phyloP scores from a whole-genome alignment of 2,888 invertebrate species.

The Microplitis deprimator region DNA sequence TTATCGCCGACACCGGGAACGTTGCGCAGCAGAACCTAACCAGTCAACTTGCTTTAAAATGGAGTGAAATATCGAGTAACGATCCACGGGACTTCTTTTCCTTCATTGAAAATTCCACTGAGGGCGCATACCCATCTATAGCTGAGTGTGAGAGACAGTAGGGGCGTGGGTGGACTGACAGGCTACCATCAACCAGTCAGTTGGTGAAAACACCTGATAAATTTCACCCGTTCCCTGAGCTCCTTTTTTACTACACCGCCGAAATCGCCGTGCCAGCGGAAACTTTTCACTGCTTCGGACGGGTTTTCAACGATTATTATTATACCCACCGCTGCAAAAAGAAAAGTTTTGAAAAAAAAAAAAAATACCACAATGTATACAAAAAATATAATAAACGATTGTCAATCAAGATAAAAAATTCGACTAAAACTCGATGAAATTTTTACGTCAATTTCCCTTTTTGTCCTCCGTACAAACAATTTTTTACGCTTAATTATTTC shows the following conservation, averaged over 20 bases:
- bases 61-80: slow-evolving; percentile 53
- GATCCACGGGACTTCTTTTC: slow-evolving; percentile 44
- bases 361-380: neutral
- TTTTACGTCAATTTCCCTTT: too few relatives aligned
- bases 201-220: slow-evolving; percentile 43
- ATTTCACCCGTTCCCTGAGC: slow-evolving; percentile 25
- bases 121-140: neutral
- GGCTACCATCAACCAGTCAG: slow-evolving; percentile 35
- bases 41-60: slow-evolving; percentile 46
- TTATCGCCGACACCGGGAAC: slow-evolving; percentile 41
- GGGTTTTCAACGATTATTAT: slow-evolving; percentile 20
- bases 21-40: slow-evolving; percentile 35
- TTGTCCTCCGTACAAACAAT: too few relatives aligned
- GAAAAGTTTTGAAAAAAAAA: neutral
- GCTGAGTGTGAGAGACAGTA: slow-evolving; percentile 19
- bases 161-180: slow-evolving; percentile 29
- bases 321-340: neutral
- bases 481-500: too few relatives aligned
- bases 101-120: slow-evolving; percentile 29
- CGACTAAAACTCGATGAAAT: too few relatives aligned
- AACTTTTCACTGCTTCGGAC: slow-evolving; percentile 24
- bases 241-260: slow-evolving; percentile 1
- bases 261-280: slow-evolving; percentile 33
- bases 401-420: neutral
- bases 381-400: neutral